phyloP scores from a whole-genome alignment of 2,113 vertebrate genomes.

The Calidris pugnax region DNA sequence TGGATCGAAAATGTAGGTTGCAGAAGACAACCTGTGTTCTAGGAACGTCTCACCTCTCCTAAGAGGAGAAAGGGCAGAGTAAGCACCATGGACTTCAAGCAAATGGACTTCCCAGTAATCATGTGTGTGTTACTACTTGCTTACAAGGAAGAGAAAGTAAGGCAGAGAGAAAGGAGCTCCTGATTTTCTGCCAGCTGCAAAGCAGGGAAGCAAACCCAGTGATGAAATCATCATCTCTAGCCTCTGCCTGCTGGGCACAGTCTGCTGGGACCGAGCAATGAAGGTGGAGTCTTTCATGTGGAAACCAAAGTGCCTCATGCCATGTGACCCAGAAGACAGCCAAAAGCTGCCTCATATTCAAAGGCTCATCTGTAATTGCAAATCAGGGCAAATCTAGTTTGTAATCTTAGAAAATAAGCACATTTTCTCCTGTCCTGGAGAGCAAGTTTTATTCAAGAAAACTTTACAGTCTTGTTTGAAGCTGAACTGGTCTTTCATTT shows the following conservation, averaged over 20 bases:
- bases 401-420: background rate
- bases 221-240: background rate
- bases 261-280: background rate
- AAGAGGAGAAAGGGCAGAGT: background rate
- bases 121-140: background rate
- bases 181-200: background rate
- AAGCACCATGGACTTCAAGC: background rate
- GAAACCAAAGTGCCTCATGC: background rate
- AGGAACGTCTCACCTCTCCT: background rate
- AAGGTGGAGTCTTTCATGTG: constrained; percentile 4
- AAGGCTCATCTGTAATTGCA: background rate
- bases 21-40: background rate
- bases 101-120: background rate
- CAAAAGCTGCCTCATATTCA: background rate
- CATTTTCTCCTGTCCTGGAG: background rate
- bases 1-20: background rate
- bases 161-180: background rate
- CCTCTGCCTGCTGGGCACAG: constrained; percentile 10
- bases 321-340: constrained; percentile 25
- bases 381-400: background rate
- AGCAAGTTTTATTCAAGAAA: background rate
- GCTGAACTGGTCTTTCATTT: background rate
- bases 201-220: background rate
- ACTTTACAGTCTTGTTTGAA: background rate
- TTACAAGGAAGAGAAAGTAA: background rate